Evolutionary conservation across 1,140 invertebrate species (phyloP), one percentile per base, ranked within the genome.

Genomic region (Halesus radiatus): DNA sequence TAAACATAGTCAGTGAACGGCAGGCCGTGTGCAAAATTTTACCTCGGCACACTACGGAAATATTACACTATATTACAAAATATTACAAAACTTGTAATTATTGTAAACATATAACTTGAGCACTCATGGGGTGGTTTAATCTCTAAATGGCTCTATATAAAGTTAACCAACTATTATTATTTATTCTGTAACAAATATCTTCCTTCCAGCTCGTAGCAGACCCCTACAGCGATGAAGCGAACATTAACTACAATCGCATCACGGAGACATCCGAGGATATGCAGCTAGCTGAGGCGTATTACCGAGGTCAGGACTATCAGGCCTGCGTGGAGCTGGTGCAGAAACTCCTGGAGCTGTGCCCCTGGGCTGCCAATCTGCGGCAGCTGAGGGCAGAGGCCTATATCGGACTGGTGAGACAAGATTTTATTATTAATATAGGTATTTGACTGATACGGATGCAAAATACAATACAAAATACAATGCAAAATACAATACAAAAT

Each of bases 371-470:
- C 3, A 88, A 92, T 22, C 89, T 99, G 29, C 91, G 97, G 52
- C 95, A 99, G 87, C 91, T 97, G 29, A 88, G 98, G 68, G 95
- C 97, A 0, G 94, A 98, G 84, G 94, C 95, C 85, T 95, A 97
- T 85, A 92, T 97, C 79, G 92, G 89, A 16, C 85, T 88, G 85
- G 88, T 89, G 72, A 66, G 54, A 50, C 7, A 29, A 0, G 32
- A 45, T 13, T 45, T 10, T 37, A 37, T 8, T 23, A 56, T 56
- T n/a, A 56, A n/a, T 8, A 56, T 18, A n/a, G 3, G 53, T 56
- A 56, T 20, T 7, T 6, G 7, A 8, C 32, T 37, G 1, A 37
- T 7, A 37, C 7, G 7, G 1, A 37, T 8, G 7, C 7, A 37
- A 37, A 37, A 37, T 37, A n/a, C n/a, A n/a, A n/a, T n/a, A n/a